Conservation (phyloP, 2,113 vertebrate species). For the Labrus mixtus region DNA sequence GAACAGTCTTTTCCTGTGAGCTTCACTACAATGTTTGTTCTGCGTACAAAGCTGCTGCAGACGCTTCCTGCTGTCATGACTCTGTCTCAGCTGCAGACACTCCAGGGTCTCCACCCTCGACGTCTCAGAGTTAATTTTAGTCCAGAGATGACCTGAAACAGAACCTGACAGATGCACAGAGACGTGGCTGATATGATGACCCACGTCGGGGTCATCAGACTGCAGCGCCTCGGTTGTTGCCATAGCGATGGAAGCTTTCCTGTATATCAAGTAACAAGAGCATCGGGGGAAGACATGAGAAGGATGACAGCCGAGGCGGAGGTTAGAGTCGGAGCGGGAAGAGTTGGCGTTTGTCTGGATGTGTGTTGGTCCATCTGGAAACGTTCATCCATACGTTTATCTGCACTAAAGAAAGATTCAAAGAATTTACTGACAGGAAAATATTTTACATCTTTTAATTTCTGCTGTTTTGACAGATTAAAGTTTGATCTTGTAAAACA, state of each 20-base stretch:
- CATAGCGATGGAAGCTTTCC: conserved; percentile 28
- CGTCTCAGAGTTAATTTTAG: conserved; percentile 36
- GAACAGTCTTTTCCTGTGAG: too few relatives aligned
- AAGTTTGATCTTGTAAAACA: too few relatives aligned
- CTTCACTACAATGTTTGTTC: not conserved
- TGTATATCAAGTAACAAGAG: conserved; percentile 18
- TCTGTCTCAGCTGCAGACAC: not conserved
- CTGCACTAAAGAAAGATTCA: too few relatives aligned
- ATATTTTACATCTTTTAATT: not conserved
- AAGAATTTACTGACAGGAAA: too few relatives aligned
- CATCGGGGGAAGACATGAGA: not conserved
- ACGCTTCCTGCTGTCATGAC: not conserved
- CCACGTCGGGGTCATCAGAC: not conserved
- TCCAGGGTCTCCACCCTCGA: not conserved
- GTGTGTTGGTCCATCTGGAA: not conserved
- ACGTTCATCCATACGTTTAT: not conserved
- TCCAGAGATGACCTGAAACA: conserved; percentile 1
- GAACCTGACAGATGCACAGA: not conserved
- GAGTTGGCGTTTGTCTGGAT: not conserved
- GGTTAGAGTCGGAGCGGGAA: not conserved
- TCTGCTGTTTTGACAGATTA: not conserved
- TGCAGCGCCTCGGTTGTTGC: not conserved
- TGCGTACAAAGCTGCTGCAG: not conserved
- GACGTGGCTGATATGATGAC: conserved; percentile 28
- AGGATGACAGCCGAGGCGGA: conserved; percentile 20